Percentiles rank a stretch among this genome's conserved stretches.
phyloP scores from a whole-genome alignment of 2,888 invertebrate species.

The Pristionchus entomophagus region DNA sequence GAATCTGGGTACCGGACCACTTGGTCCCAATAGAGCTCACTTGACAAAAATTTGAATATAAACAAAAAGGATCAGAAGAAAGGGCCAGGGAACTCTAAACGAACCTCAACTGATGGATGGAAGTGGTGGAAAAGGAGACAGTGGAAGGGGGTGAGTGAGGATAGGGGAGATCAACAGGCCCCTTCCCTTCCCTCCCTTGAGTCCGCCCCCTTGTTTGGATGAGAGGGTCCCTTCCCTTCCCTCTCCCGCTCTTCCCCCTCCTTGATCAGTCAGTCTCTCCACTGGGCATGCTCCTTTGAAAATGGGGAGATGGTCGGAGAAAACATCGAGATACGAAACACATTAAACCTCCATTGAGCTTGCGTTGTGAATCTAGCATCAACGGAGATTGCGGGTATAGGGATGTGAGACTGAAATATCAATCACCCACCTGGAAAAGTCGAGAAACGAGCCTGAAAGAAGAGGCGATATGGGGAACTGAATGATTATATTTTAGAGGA shows the following conservation, averaged over 20 bases:
- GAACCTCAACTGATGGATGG: neutral
- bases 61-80: no score
- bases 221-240: neutral
- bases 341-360: no score
- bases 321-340: neutral
- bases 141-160: neutral
- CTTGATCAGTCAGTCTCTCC: neutral
- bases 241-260: neutral
- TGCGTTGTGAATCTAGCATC: no score
- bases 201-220: neutral
- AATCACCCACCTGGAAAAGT: no score
- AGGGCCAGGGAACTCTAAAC: neutral
- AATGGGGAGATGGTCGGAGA: neutral
- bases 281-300: neutral
- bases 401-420: no score
- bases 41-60: neutral
- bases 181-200: no score
- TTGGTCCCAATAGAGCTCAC: neutral
- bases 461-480: no score
- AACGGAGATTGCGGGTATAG: no score
- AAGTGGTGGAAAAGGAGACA: no score
- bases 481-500: no score
- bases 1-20: neutral
- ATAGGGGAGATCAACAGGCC: no score
- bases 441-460: no score